These are phyloP conservation scores for Pseudopipra pipra DNA, from an alignment of 2,113 vertebrate genomes.

Conservation along the genomic window DNA sequence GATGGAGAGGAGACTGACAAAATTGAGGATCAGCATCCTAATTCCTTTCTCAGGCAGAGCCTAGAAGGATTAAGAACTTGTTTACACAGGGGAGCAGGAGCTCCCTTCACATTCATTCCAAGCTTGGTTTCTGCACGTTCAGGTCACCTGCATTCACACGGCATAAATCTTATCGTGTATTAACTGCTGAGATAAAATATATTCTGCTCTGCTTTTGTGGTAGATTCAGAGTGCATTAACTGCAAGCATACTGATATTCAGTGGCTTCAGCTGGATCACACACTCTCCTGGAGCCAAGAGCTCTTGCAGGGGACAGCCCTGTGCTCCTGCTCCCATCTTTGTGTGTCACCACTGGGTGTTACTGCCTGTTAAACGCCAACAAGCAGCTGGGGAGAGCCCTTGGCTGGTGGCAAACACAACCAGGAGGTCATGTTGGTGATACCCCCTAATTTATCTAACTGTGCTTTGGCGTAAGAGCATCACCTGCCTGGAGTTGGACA, in stretches of 20 bases:
- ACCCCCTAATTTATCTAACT: rapidly evolving
- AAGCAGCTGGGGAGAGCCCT: rapidly evolving
- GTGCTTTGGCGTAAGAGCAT: neutral
- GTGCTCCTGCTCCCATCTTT: neutral
- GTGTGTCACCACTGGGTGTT: neutral
- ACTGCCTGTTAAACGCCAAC: rapidly evolving
- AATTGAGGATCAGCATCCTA: constrained; percentile 12
- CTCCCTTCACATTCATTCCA: neutral
- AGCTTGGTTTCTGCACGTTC: neutral
- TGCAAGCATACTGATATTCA: rapidly evolving
- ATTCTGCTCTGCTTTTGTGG: neutral
- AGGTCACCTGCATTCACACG: neutral
- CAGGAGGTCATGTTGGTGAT: rapidly evolving
- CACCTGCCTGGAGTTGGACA: rapidly evolving
- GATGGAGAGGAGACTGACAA: neutral
- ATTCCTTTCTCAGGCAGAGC: constrained; percentile 13
- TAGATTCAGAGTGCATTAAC: neutral
- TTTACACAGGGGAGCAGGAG: neutral
- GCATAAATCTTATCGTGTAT: neutral
- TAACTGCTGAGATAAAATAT: neutral
- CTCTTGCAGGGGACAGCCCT: neutral
- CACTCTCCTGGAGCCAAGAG: neutral
- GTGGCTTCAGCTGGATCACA: neutral
- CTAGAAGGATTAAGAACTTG: neutral
- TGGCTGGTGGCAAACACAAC: neutral